Percentiles rank a stretch among this genome's conserved stretches.
phyloP scores from a whole-genome alignment of 2,888 invertebrate genomes.

The Nephrotoma appendiculata region DNA sequence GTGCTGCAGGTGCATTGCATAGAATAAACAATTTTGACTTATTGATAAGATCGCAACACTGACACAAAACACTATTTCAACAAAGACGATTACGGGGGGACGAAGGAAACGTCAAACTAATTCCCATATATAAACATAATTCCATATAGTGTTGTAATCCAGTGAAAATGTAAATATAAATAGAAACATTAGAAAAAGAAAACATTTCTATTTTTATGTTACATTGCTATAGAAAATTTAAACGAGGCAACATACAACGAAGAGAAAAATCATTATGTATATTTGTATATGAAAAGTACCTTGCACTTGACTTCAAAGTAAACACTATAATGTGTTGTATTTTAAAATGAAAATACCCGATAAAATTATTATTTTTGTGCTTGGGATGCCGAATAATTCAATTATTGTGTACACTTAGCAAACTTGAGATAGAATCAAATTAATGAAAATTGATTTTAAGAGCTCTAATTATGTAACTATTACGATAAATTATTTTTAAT shows the following conservation, averaged over 20 bases:
- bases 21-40: background rate
- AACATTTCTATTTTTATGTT: background rate
- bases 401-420: background rate
- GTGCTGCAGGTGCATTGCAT: background rate
- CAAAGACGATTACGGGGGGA: background rate
- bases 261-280: background rate
- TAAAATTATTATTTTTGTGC: background rate
- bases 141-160: background rate
- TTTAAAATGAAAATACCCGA: background rate
- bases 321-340: background rate
- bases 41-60: background rate
- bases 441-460: background rate
- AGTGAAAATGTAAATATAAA: background rate
- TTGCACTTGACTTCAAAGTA: conserved; percentile 2
- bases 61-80: background rate
- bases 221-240: background rate
- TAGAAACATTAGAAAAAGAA: background rate
- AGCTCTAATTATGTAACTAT: background rate
- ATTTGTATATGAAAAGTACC: background rate
- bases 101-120: background rate
- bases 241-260: background rate
- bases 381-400: background rate
- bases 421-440: background rate
- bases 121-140: background rate
- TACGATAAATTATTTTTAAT: background rate